Evolutionary conservation across 2,888 invertebrate species (phyloP).

Genomic region (Bombyx huttoni): DNA sequence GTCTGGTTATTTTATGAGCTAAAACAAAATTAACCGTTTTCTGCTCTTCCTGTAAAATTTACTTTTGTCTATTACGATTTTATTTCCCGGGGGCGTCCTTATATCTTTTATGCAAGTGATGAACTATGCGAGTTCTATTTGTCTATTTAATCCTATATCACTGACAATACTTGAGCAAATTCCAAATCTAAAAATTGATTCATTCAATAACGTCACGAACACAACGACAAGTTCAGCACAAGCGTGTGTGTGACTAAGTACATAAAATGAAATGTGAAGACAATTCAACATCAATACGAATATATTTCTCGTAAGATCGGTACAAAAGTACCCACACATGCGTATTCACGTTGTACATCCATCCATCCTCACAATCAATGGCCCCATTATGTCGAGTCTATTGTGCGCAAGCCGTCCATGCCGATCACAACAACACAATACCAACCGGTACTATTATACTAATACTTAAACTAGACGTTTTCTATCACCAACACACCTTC

Average conservation of each 20-base stretch:
- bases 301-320: conserved; percentile 26
- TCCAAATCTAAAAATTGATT: too few relatives aligned
- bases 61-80: too few relatives aligned
- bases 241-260: background rate
- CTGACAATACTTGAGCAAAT: too few relatives aligned
- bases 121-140: too few relatives aligned
- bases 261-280: conserved; percentile 8
- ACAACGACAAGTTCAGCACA: background rate
- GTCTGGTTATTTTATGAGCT: too few relatives aligned
- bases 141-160: too few relatives aligned
- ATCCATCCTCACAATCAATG: conserved; percentile 58
- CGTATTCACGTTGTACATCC: conserved; percentile 8
- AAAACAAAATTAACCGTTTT: too few relatives aligned
- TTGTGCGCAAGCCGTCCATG: conserved; percentile 59
- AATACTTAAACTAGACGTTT: conserved; percentile 40
- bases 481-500: conserved; percentile 7
- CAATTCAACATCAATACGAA: conserved; percentile 21
- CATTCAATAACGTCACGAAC: too few relatives aligned
- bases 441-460: conserved; percentile 38
- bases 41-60: too few relatives aligned
- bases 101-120: too few relatives aligned
- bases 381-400: conserved; percentile 61
- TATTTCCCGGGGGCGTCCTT: too few relatives aligned
- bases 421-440: conserved; percentile 52
- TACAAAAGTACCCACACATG: conserved; percentile 39